A percentile compares a stretch with the other conserved stretches of the same genome.
Conservation (phyloP, 2,797 vertebrate genomes). For the Chrosomus eos region DNA sequence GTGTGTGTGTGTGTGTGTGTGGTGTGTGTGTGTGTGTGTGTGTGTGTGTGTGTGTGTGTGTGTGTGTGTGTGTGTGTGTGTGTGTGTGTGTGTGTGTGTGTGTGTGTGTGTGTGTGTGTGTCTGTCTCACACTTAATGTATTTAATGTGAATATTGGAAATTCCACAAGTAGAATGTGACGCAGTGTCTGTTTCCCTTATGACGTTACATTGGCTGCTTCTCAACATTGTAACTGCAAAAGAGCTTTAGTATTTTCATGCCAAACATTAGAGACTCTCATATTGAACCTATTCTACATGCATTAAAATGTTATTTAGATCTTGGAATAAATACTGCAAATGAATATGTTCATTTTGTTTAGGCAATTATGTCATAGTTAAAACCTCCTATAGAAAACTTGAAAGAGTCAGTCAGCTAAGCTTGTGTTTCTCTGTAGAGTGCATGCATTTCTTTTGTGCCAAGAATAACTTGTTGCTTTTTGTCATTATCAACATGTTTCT, state of each 20-base stretch:
- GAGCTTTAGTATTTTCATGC: slow-evolving; percentile 36
- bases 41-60: too few species aligned
- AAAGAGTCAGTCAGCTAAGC: slow-evolving; percentile 62
- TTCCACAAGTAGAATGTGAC: slow-evolving; percentile 64
- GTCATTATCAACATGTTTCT: neutral
- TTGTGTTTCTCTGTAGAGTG: slow-evolving; percentile 65
- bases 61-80: too few species aligned
- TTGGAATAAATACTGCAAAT: slow-evolving; percentile 54
- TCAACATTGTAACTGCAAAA: slow-evolving; percentile 52
- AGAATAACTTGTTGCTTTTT: slow-evolving; percentile 54
- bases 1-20: neutral
- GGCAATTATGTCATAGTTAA: slow-evolving; percentile 36
- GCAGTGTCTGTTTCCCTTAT: slow-evolving; percentile 57
- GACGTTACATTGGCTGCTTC: slow-evolving; percentile 27
- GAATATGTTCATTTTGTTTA: slow-evolving; percentile 57
- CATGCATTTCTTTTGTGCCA: slow-evolving; percentile 70
- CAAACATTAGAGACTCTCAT: slow-evolving; percentile 38
- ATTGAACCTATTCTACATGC: slow-evolving; percentile 36
- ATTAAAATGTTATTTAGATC: slow-evolving; percentile 38
- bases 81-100: too few species aligned
- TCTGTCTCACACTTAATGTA: neutral
- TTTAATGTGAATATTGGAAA: slow-evolving; percentile 21
- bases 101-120: too few species aligned
- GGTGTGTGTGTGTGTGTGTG: neutral
- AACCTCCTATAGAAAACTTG: slow-evolving; percentile 60